These are phyloP conservation scores for Netelia melanura DNA, from an alignment of 2,888 invertebrate species.

Conservation along the genomic window DNA sequence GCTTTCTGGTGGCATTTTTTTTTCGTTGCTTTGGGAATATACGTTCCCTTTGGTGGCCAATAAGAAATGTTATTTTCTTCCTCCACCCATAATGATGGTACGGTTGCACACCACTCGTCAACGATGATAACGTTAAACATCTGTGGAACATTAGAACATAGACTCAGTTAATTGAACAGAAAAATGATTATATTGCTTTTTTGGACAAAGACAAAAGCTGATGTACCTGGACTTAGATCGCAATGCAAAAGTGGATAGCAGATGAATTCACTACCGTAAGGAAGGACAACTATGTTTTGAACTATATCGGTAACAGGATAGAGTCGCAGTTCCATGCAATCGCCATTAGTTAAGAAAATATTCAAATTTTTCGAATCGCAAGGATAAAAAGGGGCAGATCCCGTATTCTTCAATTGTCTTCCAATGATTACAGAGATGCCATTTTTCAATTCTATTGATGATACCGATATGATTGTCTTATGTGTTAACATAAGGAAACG, in stretches of 20 bases:
- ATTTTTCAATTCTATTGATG: conserved; percentile 17
- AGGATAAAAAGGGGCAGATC: conserved; percentile 16
- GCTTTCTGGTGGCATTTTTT: neutral
- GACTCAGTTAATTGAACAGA: conserved; percentile 1
- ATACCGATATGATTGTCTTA: conserved; percentile 18
- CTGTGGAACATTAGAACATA: conserved; percentile 1
- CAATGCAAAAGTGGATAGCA: conserved; percentile 18
- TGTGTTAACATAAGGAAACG: conserved; percentile 10
- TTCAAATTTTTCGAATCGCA: conserved; percentile 26
- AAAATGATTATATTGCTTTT: neutral
- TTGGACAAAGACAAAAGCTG: conserved; percentile 11
- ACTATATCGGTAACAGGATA: conserved; percentile 19
- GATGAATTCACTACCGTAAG: conserved; percentile 20
- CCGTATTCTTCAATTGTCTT: conserved; percentile 8
- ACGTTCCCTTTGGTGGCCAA: conserved; percentile 21
- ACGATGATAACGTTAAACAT: conserved; percentile 22
- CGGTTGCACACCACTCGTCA: conserved; percentile 12
- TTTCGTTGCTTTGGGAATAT: neutral
- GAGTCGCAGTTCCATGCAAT: conserved; percentile 17
- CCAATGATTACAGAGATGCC: conserved; percentile 16
- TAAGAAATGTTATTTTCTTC: conserved; percentile 14
- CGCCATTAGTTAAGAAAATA: conserved; percentile 20
- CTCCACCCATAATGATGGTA: conserved; percentile 12
- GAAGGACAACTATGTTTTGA: conserved; percentile 5
- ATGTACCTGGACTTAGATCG: conserved; percentile 15